Conservation (phyloP, 2,113 vertebrate genomes). For the Agapornis roseicollis region DNA sequence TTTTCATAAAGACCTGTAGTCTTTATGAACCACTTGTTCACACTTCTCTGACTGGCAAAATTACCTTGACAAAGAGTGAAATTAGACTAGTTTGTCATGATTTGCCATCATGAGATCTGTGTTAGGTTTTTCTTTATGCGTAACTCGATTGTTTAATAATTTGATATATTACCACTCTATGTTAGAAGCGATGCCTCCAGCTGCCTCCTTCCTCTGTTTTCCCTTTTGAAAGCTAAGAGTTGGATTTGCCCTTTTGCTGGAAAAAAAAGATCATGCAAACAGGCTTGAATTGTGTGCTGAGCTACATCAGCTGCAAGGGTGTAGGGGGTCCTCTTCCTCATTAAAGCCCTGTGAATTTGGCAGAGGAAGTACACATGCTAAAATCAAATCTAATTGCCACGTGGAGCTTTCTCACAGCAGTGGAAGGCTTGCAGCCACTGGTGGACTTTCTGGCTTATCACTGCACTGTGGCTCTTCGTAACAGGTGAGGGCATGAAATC, state of each 20-base stretch:
- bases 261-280: not conserved
- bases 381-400: not conserved
- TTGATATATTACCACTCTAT: not conserved
- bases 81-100: not conserved
- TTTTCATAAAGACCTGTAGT: not conserved
- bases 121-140: not conserved
- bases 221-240: not conserved
- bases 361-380: not conserved
- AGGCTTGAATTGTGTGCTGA: not conserved
- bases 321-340: not conserved
- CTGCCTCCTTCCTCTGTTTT: not conserved
- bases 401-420: not conserved
- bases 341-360: not conserved
- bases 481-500: not conserved
- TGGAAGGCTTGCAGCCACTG: not conserved
- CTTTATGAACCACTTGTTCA: not conserved
- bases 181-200: not conserved
- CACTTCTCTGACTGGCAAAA: not conserved
- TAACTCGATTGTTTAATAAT: not conserved
- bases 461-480: not conserved
- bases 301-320: not conserved
- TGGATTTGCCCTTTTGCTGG: not conserved
- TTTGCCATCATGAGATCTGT: not conserved
- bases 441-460: not conserved
- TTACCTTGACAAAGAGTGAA: not conserved